Evolutionary conservation across 2,113 vertebrate genomes (phyloP).

Genomic region (Ceyx cyanopectus): DNA sequence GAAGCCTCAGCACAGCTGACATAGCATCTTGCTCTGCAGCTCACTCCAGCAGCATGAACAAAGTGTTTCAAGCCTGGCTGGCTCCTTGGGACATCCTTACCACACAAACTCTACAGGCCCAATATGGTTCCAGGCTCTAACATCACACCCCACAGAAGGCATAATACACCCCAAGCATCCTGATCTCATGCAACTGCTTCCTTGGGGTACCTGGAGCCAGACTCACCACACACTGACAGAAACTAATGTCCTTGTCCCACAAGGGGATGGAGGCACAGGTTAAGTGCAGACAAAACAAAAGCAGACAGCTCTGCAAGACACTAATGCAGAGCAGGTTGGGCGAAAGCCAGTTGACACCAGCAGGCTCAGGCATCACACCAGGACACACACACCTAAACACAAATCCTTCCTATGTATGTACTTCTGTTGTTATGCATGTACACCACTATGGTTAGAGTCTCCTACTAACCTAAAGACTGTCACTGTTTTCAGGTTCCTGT

Average conservation of each 20-base stretch:
- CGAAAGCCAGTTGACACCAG: not conserved
- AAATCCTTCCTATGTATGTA: not conserved
- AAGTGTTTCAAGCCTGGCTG: not conserved
- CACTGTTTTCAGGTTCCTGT: not conserved
- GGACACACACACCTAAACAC: not conserved
- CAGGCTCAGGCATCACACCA: not conserved
- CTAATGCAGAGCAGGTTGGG: accelerated
- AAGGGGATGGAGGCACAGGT: accelerated
- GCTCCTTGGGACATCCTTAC: not conserved
- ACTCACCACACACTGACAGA: not conserved
- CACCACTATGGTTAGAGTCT: not conserved
- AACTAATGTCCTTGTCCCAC: not conserved
- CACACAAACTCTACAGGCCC: not conserved
- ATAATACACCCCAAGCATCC: not conserved
- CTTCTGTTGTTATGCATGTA: not conserved
- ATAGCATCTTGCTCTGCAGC: not conserved
- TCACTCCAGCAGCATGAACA: not conserved
- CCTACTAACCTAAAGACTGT: not conserved
- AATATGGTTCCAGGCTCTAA: not conserved
- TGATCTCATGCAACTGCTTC: not conserved
- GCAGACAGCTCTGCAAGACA: not conserved
- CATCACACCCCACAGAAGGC: accelerated
- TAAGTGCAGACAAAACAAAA: not conserved
- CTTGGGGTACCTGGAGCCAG: not conserved
- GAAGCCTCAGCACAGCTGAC: not conserved